Conservation (phyloP, 2,113 vertebrate genomes). For the Notiomystis cincta region DNA sequence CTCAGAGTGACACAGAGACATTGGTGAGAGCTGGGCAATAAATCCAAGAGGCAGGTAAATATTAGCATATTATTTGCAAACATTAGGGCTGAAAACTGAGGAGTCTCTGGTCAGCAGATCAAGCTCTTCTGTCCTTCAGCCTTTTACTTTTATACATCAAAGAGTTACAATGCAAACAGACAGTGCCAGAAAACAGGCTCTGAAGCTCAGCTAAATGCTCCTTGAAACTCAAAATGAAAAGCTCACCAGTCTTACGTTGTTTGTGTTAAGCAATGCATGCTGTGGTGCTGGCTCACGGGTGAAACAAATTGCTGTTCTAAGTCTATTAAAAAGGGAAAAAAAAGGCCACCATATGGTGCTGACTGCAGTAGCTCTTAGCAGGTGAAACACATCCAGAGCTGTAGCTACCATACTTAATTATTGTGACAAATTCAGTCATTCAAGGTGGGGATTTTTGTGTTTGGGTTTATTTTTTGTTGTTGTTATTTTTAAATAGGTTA, state of each 20-base stretch:
- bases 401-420: slow-evolving; percentile 46
- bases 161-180: neutral
- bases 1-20: neutral
- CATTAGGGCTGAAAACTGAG: neutral
- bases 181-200: neutral
- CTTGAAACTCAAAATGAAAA: slow-evolving; percentile 27
- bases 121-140: neutral
- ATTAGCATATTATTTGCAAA: neutral
- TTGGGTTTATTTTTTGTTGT: neutral
- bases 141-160: neutral
- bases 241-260: neutral
- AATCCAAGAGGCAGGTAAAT: neutral
- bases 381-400: slow-evolving; percentile 47
- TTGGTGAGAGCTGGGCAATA: neutral
- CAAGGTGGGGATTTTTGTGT: neutral
- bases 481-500: neutral
- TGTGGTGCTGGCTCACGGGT: slow-evolving; percentile 29
- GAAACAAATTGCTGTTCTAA: slow-evolving; percentile 53
- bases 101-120: neutral
- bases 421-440: slow-evolving; percentile 37
- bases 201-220: neutral
- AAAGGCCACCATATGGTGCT: slow-evolving; percentile 49
- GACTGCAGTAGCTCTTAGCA: slow-evolving; percentile 51
- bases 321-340: neutral
- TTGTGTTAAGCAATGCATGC: slow-evolving; percentile 4